Conservation (phyloP, 2,888 invertebrate genomes). For the Erebia epiphron region DNA sequence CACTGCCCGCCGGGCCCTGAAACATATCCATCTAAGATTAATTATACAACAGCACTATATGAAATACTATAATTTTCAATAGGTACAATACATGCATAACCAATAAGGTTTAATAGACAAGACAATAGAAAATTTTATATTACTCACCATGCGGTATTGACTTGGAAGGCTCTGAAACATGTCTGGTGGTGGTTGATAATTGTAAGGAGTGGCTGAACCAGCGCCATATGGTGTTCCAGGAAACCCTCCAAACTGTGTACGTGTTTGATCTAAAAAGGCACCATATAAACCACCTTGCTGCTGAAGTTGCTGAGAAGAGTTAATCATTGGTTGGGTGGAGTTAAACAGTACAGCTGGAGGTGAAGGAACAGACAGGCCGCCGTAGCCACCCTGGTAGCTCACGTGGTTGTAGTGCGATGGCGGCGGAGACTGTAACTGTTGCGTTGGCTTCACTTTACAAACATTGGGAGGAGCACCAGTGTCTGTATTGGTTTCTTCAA, state of each 20-base stretch:
- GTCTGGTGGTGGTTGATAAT: constrained; percentile 88
- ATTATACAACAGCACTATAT: neutral
- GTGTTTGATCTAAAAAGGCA: constrained; percentile 90
- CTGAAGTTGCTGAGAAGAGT: constrained; percentile 83
- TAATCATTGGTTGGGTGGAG: constrained; percentile 85
- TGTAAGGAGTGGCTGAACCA: constrained; percentile 87
- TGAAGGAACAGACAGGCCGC: constrained; percentile 92
- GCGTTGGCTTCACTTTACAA: constrained; percentile 92
- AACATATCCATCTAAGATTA: neutral
- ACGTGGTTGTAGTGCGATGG: constrained; percentile 87
- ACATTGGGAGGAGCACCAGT: constrained; percentile 86
- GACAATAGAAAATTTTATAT: neutral
- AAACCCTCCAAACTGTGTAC: constrained; percentile 91
- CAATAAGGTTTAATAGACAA: neutral
- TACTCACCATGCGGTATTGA: constrained; percentile 76
- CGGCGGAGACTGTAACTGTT: constrained; percentile 89
- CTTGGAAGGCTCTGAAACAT: constrained; percentile 78
- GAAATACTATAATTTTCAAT: neutral
- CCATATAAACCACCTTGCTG: constrained; percentile 91
- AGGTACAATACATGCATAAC: too few species aligned
- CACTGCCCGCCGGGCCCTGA: constrained; percentile 80
- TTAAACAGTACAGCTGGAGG: constrained; percentile 93
- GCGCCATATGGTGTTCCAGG: constrained; percentile 87
- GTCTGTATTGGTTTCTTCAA: constrained; percentile 73
- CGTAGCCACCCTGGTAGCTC: constrained; percentile 89